These are phyloP conservation scores for Albula glossodonta DNA, from an alignment of 2,113 vertebrate genomes.

Conservation along the genomic window DNA sequence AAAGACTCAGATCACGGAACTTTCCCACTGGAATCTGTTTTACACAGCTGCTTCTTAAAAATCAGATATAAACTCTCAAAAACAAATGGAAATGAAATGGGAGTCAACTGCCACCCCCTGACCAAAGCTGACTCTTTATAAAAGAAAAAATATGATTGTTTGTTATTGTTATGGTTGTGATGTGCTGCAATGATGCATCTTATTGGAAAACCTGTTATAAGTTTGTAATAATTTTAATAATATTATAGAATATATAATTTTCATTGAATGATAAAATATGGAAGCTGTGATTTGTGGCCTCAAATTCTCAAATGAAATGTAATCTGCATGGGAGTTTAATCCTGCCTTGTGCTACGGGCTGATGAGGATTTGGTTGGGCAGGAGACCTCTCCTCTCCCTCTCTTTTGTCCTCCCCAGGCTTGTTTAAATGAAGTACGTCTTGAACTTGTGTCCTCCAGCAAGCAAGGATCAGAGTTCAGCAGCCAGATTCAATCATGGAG, in stretches of 20 bases:
- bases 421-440: slow-evolving; percentile 21
- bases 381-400: slow-evolving; percentile 17
- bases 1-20: not conserved
- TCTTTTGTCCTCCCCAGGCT: slow-evolving; percentile 23
- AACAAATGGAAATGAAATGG: not conserved
- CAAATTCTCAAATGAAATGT: not conserved
- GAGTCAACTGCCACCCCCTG: not conserved
- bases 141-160: not conserved
- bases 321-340: slow-evolving; percentile 19
- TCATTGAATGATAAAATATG: not conserved
- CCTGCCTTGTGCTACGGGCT: slow-evolving; percentile 21
- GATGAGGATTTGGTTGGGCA: slow-evolving; percentile 26
- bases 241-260: not conserved
- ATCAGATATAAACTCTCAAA: not conserved
- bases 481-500: slow-evolving; percentile 54
- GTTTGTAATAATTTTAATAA: not conserved
- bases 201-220: not conserved
- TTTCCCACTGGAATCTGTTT: not conserved
- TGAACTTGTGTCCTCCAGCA: slow-evolving; percentile 62
- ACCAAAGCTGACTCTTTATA: not conserved
- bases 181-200: not conserved
- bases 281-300: not conserved
- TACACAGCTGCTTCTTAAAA: not conserved
- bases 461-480: slow-evolving; percentile 65
- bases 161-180: not conserved